phyloP scores from a whole-genome alignment of 2,113 vertebrate genomes.

The Cavia porcellus region DNA sequence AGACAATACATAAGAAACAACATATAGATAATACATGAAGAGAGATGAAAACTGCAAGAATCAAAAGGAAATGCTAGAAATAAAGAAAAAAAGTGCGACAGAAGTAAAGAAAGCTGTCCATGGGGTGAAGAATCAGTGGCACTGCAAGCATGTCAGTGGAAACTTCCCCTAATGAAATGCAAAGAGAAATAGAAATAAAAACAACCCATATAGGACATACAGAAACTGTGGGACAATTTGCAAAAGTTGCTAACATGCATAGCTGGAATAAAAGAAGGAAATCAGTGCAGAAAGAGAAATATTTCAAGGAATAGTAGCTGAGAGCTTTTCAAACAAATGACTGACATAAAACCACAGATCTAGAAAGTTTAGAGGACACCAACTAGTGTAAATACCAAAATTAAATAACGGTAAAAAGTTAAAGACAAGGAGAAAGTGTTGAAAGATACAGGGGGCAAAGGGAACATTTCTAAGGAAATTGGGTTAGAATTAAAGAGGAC shows the following conservation, averaged over 20 bases:
- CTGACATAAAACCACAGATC: not conserved
- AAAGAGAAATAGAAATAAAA: not conserved
- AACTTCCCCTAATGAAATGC: not conserved
- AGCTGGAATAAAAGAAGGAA: not conserved
- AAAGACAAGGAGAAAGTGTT: not conserved
- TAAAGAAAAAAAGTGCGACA: not conserved
- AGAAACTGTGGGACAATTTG: not conserved
- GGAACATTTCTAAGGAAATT: not conserved
- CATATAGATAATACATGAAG: not conserved
- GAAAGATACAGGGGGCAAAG: not conserved
- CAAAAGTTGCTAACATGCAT: not conserved
- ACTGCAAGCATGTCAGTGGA: not conserved
- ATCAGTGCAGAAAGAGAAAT: not conserved
- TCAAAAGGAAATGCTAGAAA: conserved; percentile 4
- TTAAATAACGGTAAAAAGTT: not conserved
- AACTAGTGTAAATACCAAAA: not conserved
- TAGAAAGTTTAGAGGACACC: not conserved
- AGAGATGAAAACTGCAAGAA: not conserved
- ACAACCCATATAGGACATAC: not conserved
- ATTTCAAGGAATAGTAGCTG: not conserved
- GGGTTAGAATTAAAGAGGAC: not conserved
- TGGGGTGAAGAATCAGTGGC: not conserved
- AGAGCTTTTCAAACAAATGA: not conserved
- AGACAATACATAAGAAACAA: not conserved
- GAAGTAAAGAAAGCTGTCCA: not conserved